Base-by-base conservation (phyloP, 2,797 vertebrate species). In the Sternarchorhynchus goeldii region DNA sequence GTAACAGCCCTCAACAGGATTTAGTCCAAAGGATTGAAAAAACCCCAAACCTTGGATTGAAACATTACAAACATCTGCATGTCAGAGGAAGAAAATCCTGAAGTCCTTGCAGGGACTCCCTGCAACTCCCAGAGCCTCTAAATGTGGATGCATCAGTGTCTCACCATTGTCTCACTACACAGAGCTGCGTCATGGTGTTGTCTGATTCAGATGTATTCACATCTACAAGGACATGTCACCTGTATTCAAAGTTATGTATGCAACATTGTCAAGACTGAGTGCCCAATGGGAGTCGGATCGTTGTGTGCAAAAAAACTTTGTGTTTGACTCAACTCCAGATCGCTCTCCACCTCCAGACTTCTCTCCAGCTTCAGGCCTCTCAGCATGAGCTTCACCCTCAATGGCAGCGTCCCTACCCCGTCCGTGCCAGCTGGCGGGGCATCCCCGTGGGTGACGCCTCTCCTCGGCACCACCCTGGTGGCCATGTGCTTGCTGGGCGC, bases 401-500 rank as follows among this genome's bases (percentile, higher is more conserved):
- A 92, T 57, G 74, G 80, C 73, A 84, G 82, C 80, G 87, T 87
- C 72, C 6, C 81, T 14, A 62, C 53, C 50, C 82, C 83, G 60
- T 55, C 81, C 82, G 68, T 39, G 5, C 29, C 76, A 6, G 73
- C 72, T 0, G 69, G 80, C 20, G 60, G 60, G 0, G 78, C 77
- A 2, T 63, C 68, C 39, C 85, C 92, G 25, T 91, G 92, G 32
- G 88, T 95, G 81, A 95, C 91, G 0, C 91, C 89, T 4, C 85
- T 90, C 0, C 88, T 96, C 6, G 93, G 92, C 0, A 45, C 87
- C 50, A 91, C 91, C 0, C 89, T 96, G 56, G 83, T 91, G 18
- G 41, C 86, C 70, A 93, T 96, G 93, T 95, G 91, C 18, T 84
- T 93, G 20, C 20, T 91, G 71, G 95, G 96, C 1, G 72, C 91